These are phyloP conservation scores for Nemapogon koenigi DNA, from an alignment of 2,888 invertebrate species.

Conservation along the genomic window DNA sequence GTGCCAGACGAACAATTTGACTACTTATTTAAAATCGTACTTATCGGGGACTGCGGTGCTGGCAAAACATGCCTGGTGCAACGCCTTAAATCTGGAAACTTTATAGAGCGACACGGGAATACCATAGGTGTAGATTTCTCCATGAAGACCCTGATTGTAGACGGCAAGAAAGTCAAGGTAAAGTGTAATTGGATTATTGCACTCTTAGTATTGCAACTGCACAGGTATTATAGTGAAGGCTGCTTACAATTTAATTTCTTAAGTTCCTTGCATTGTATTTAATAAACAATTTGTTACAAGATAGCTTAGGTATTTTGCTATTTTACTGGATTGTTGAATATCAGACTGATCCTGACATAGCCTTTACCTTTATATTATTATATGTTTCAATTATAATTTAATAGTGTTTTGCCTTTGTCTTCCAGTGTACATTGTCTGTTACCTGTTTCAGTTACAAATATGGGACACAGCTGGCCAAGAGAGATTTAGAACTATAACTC, in stretches of 20 bases:
- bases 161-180: conserved; percentile 95
- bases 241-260: no score
- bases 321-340: no score
- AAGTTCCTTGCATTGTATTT: no score
- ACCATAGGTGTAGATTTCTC: conserved; percentile 98
- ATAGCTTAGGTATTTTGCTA: no score
- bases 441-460: conserved; percentile 83
- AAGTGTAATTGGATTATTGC: no score
- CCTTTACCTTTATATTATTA: no score
- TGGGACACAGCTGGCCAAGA: conserved; percentile 99
- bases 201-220: conserved; percentile 19
- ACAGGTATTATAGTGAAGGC: no score
- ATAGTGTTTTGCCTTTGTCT: no score
- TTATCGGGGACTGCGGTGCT: conserved; percentile 90
- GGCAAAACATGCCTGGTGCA: conserved; percentile 96
- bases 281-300: no score
- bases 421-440: no score
- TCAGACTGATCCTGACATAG: no score
- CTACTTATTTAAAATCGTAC: conserved; percentile 93
- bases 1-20: conserved; percentile 86
- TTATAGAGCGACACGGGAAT: conserved; percentile 93
- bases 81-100: conserved; percentile 94
- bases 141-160: conserved; percentile 94
- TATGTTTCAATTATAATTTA: no score
- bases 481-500: conserved; percentile 94